phyloP scores from a whole-genome alignment of 2,888 invertebrate species.

The Phyto melanocephala region DNA sequence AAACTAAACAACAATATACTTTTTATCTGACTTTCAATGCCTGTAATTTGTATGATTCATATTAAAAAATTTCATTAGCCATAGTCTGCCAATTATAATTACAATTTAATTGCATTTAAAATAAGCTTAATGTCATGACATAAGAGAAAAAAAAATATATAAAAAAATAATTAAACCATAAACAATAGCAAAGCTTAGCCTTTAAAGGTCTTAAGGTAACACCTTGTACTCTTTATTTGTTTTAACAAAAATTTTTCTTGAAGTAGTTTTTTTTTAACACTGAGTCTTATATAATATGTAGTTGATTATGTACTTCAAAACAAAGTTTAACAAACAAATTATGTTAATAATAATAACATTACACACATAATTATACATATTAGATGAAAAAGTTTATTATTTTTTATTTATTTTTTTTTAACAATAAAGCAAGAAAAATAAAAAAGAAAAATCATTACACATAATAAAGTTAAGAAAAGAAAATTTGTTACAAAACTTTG shows the following conservation, averaged over 20 bases:
- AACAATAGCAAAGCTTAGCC: neutral
- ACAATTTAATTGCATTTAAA: neutral
- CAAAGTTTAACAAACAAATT: constrained; percentile 16
- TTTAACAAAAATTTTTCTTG: no score
- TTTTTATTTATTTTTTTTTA: neutral
- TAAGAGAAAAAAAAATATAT: neutral
- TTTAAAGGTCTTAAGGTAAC: neutral
- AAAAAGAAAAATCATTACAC: neutral
- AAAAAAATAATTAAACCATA: neutral
- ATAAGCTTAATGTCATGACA: no score
- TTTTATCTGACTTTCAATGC: neutral
- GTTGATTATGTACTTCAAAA: constrained; percentile 23
- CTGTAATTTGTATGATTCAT: neutral
- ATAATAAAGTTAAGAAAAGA: neutral
- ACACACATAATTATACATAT: constrained; percentile 6
- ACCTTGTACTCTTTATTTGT: neutral
- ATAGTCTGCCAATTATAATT: no score
- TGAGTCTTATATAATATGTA: neutral
- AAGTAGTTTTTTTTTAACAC: neutral
- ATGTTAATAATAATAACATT: constrained; percentile 15
- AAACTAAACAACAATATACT: neutral
- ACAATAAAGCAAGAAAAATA: neutral
- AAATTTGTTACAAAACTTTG: neutral
- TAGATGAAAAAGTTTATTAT: neutral
- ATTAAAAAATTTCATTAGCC: neutral